A percentile compares a stretch with the other conserved stretches of the same genome.
Evolutionary conservation across 1,140 invertebrate genomes (phyloP).

Genomic region (Hylaeus volcanicus): DNA sequence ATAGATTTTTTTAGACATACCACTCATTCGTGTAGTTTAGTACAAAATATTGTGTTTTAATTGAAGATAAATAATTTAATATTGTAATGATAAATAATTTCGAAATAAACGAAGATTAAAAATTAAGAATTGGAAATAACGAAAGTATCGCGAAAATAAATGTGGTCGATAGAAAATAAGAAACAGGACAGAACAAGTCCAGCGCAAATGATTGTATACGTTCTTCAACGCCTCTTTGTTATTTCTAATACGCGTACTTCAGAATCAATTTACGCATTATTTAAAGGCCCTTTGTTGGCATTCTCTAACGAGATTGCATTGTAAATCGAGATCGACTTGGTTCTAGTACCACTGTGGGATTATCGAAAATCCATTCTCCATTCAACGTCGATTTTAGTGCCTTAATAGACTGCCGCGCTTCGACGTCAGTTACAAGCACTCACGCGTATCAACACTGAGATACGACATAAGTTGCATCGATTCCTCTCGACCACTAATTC

Average conservation of each 20-base stretch:
- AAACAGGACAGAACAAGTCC: neutral
- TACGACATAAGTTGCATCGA: neutral
- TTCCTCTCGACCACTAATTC: neutral
- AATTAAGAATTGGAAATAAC: neutral
- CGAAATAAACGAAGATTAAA: neutral
- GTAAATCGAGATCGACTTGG: neutral
- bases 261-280: neutral
- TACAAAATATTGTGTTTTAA: too few species aligned
- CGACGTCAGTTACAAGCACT: neutral
- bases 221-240: neutral
- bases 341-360: neutral
- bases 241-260: neutral
- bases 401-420: neutral
- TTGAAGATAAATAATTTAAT: too few species aligned
- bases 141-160: neutral
- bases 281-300: neutral
- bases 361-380: slow-evolving; percentile 13
- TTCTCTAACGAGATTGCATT: neutral
- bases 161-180: too few species aligned
- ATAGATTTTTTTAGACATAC: too few species aligned
- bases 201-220: neutral
- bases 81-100: too few species aligned
- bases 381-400: neutral
- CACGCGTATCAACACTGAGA: neutral
- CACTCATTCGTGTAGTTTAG: too few species aligned